Conservation (phyloP, 30 jellyfish, hydroid and myxozoan genomes). For the Aurelia aurita region DNA sequence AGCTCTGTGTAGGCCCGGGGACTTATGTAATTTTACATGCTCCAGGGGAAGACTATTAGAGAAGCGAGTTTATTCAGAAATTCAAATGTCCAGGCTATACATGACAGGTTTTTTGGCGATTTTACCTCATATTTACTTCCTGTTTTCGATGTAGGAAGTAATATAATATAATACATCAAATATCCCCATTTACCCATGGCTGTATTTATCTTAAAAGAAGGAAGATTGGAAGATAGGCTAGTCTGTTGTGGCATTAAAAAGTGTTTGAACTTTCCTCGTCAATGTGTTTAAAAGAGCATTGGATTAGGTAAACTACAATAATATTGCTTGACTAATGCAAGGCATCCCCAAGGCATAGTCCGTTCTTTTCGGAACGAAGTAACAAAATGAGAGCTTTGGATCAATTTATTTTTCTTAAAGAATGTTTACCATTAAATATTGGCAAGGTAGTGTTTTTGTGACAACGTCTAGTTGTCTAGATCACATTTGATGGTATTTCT, state of each 20-base stretch:
- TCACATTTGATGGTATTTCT: slow-evolving; percentile 11
- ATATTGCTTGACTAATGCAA: neutral
- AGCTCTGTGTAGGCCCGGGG: slow-evolving; percentile 16
- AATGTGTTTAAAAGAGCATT: slow-evolving; percentile 13
- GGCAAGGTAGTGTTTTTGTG: slow-evolving; percentile 12
- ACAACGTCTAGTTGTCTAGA: neutral
- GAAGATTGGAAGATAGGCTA: no score
- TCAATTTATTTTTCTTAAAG: neutral
- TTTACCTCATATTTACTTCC: no score
- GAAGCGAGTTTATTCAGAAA: slow-evolving; percentile 10
- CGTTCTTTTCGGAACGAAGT: slow-evolving; percentile 20
- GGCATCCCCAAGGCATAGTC: slow-evolving; percentile 12
- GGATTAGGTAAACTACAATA: slow-evolving; percentile 23
- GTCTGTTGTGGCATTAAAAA: no score
- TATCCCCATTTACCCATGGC: neutral
- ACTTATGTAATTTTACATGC: slow-evolving; percentile 1
- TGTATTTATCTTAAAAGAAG: slow-evolving; percentile 1
- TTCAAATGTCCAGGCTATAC: slow-evolving; percentile 2
- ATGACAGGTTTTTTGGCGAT: no score
- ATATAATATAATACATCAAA: no score
- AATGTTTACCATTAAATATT: neutral
- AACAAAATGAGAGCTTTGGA: slow-evolving; percentile 1
- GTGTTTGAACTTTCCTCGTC: neutral
- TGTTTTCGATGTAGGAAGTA: no score
- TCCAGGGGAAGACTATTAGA: slow-evolving; percentile 3